Conservation (phyloP, 2,113 vertebrate species). For the Tupaia tana region DNA sequence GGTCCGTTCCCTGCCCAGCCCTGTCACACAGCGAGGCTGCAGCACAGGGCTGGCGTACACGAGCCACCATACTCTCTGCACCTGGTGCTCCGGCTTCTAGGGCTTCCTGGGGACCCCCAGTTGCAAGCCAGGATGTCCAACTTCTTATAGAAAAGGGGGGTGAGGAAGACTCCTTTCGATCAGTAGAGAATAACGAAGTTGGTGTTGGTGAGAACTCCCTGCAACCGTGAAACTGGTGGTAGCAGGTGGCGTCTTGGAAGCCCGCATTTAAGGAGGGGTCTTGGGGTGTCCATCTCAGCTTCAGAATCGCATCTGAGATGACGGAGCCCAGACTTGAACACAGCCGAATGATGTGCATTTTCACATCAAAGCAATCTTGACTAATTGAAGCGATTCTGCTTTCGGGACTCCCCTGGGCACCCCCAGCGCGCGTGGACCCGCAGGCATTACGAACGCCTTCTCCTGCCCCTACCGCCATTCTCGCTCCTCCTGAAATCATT, state of each 20-base stretch:
- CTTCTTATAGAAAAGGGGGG: neutral
- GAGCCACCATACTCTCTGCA: fast-evolving
- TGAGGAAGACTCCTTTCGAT: neutral
- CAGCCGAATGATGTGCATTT: slow-evolving; percentile 46
- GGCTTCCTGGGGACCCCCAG: neutral
- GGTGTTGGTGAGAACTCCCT: neutral
- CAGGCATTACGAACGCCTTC: slow-evolving; percentile 52
- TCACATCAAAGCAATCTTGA: slow-evolving; percentile 35
- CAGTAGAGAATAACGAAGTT: neutral
- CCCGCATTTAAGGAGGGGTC: neutral
- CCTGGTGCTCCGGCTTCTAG: neutral
- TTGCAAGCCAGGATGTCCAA: neutral
- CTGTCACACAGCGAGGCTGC: neutral
- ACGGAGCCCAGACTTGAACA: neutral
- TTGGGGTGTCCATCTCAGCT: neutral
- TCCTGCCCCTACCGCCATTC: slow-evolving; percentile 17
- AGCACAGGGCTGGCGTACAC: no score
- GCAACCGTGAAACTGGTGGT: fast-evolving
- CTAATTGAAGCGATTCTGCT: slow-evolving; percentile 53
- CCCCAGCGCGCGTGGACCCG: neutral
- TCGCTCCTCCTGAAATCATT: slow-evolving; percentile 64
- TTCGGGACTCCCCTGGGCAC: slow-evolving; percentile 15
- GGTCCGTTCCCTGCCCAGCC: no score
- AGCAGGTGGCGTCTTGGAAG: neutral
- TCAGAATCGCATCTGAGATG: neutral